A percentile compares a stretch with the other conserved stretches of the same genome.
Conservation (phyloP, 2,797 vertebrate species). For the Pampus argenteus region DNA sequence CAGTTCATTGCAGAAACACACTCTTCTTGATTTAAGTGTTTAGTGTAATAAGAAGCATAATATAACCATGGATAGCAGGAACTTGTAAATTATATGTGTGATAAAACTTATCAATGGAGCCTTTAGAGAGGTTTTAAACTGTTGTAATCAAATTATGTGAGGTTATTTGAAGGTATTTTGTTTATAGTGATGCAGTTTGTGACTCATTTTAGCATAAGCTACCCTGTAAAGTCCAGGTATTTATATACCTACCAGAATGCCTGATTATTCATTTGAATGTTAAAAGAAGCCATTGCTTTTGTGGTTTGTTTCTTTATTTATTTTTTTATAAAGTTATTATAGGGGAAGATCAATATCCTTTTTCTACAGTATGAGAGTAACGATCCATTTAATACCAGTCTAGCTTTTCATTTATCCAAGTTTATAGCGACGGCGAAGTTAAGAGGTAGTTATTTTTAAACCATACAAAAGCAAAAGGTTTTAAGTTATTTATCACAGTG, state of each 20-base stretch:
- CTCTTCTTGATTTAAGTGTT: constrained; percentile 23
- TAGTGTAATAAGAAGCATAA: constrained; percentile 8
- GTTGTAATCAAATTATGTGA: not conserved
- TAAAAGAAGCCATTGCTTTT: not conserved
- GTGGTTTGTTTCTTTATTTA: not conserved
- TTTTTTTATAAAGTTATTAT: not conserved
- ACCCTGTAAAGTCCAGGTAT: not conserved
- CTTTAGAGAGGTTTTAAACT: not conserved
- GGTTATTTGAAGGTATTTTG: not conserved
- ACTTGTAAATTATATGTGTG: too few species aligned
- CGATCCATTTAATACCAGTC: constrained; percentile 11
- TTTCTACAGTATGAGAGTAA: not conserved
- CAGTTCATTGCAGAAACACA: constrained; percentile 25
- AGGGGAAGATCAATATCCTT: constrained; percentile 1
- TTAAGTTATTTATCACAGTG: too few species aligned
- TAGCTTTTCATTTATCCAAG: not conserved
- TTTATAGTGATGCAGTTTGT: not conserved
- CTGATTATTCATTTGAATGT: not conserved
- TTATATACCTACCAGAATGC: not conserved
- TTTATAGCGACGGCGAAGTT: not conserved
- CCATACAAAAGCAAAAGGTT: too few species aligned
- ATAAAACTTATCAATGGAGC: not conserved
- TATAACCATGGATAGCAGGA: not conserved
- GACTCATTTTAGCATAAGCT: not conserved
- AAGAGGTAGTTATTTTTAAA: not conserved